Evolutionary conservation across 2,888 invertebrate species (phyloP).

Genomic region (Syritta pipiens): DNA sequence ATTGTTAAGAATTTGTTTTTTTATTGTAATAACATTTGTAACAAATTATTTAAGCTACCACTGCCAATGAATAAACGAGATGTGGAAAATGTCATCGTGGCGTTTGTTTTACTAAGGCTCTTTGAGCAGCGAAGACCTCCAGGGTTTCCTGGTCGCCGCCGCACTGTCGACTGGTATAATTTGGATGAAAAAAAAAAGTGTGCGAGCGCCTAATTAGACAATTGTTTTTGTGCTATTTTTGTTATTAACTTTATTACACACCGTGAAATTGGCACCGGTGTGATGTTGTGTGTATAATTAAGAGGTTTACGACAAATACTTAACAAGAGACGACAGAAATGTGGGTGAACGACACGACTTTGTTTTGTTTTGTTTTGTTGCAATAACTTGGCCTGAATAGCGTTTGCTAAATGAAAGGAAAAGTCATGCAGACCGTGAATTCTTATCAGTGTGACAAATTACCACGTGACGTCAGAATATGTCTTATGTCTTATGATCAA

Average conservation of each 20-base stretch:
- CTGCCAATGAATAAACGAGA: slow-evolving; percentile 67
- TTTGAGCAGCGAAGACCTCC: too few species aligned
- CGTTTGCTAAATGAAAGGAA: neutral
- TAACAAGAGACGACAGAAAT: neutral
- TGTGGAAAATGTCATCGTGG: slow-evolving; percentile 36
- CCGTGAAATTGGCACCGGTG: slow-evolving; percentile 16
- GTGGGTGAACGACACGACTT: neutral
- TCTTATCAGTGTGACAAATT: too few species aligned
- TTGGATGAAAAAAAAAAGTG: neutral
- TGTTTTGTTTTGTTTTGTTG: too few species aligned
- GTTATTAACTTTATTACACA: neutral
- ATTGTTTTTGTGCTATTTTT: neutral
- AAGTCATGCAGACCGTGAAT: neutral
- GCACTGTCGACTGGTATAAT: neutral
- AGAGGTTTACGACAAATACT: slow-evolving; percentile 1
- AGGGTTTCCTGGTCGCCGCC: too few species aligned
- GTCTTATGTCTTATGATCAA: too few species aligned
- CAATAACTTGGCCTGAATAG: neutral
- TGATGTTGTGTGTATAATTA: slow-evolving; percentile 6
- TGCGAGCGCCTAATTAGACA: neutral
- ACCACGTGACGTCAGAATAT: too few species aligned
- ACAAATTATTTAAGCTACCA: slow-evolving; percentile 60
- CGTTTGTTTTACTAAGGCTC: neutral
- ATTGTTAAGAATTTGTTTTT: slow-evolving; percentile 44
- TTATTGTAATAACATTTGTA: slow-evolving; percentile 50